These are phyloP conservation scores for Macroglossus sobrinus DNA, from an alignment of 2,113 vertebrate species.

Conservation along the genomic window DNA sequence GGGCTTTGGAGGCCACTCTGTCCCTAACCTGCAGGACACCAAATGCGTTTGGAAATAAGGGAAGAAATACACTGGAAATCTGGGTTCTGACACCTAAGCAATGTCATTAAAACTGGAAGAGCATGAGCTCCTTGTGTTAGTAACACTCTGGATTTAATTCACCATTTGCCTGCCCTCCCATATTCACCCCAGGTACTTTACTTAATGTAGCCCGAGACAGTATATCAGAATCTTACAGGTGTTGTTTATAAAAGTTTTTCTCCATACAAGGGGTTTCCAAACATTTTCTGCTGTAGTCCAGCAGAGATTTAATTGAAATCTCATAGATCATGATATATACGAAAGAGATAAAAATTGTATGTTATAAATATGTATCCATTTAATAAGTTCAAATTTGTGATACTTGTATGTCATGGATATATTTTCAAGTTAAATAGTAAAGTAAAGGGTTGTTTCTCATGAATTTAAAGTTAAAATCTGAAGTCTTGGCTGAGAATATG, in stretches of 20 bases:
- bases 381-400: not conserved
- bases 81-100: not conserved
- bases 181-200: not conserved
- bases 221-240: not conserved
- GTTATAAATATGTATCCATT: not conserved
- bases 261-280: not conserved
- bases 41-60: not conserved
- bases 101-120: not conserved
- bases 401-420: not conserved
- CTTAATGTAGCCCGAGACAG: not conserved
- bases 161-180: not conserved
- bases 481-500: not conserved
- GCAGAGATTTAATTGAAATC: not conserved
- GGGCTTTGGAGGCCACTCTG: not conserved
- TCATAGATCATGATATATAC: not conserved
- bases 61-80: not conserved
- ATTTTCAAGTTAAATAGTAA: not conserved
- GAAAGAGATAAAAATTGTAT: not conserved
- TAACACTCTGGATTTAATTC: not conserved
- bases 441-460: not conserved
- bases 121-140: not conserved
- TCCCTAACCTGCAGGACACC: not conserved
- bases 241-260: not conserved
- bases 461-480: constrained; percentile 17
- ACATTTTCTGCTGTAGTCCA: not conserved